Evolutionary conservation across 2,113 vertebrate genomes (phyloP).

Genomic region (Clarias macrocephalus): DNA sequence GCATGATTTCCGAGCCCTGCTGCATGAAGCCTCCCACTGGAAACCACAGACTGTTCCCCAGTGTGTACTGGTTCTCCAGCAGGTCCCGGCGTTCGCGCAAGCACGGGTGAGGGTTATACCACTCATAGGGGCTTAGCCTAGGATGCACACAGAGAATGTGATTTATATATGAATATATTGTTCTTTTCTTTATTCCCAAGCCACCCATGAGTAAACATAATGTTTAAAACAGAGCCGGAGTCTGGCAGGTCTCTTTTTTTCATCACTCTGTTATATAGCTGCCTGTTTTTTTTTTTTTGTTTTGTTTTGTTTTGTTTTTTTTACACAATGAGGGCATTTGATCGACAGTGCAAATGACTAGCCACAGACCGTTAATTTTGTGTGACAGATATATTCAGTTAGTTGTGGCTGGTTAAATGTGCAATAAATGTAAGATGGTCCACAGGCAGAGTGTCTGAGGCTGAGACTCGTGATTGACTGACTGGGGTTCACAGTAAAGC

Average conservation of each 20-base stretch:
- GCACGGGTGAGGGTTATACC: slow-evolving; percentile 91
- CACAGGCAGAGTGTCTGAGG: not conserved
- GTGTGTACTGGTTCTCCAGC: slow-evolving; percentile 90
- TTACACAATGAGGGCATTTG: not conserved
- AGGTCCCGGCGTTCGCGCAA: slow-evolving; percentile 79
- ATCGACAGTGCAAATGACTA: not conserved
- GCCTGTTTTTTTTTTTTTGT: not conserved
- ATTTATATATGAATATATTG: not conserved
- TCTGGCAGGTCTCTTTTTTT: not conserved
- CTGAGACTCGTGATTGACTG: not conserved
- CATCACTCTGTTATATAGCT: not conserved
- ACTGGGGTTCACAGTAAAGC: not conserved
- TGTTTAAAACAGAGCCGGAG: not conserved
- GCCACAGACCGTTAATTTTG: not conserved
- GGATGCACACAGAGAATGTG: not conserved
- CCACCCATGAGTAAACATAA: not conserved
- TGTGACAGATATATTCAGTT: not conserved
- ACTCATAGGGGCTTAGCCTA: slow-evolving; percentile 90
- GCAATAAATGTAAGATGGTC: not conserved
- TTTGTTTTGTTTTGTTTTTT: no score
- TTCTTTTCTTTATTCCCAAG: not conserved
- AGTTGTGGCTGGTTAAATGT: not conserved
- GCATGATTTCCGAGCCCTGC: slow-evolving; percentile 92
- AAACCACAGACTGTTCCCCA: slow-evolving; percentile 95
- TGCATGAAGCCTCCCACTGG: slow-evolving; percentile 94